These are phyloP conservation scores for Pseudopipra pipra DNA, from an alignment of 2,113 vertebrate species.

Conservation along the genomic window DNA sequence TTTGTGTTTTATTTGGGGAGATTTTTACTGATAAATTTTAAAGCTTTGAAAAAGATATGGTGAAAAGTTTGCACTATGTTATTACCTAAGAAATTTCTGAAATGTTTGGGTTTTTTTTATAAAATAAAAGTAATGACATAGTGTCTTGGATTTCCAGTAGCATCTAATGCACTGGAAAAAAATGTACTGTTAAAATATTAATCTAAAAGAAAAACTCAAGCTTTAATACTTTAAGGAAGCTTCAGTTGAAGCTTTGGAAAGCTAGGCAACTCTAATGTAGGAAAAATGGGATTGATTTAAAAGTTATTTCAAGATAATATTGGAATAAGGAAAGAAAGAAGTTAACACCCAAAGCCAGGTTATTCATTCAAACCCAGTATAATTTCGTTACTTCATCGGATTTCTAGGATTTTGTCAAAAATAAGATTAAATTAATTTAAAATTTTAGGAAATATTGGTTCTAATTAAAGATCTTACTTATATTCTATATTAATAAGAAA, in stretches of 20 bases:
- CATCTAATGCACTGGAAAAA: background rate
- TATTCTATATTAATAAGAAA: background rate
- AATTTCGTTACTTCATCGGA: background rate
- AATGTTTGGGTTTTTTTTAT: accelerated
- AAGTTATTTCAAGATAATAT: background rate
- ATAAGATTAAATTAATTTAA: background rate
- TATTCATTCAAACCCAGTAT: background rate
- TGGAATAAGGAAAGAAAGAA: background rate
- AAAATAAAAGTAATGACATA: background rate
- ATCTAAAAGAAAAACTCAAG: background rate
- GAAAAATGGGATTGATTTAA: background rate
- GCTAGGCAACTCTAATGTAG: background rate
- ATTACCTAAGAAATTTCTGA: background rate
- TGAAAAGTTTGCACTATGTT: background rate
- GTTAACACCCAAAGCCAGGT: background rate
- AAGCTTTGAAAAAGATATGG: background rate
- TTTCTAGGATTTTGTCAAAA: background rate
- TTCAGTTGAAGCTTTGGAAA: background rate
- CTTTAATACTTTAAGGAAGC: background rate
- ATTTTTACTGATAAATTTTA: background rate
- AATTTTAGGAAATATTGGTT: background rate
- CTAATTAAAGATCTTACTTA: background rate
- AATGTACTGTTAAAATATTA: background rate
- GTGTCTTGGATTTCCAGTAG: background rate
- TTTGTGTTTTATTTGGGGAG: background rate